Percentiles rank a stretch among this genome's conserved stretches.
phyloP scores from a whole-genome alignment of 2,888 invertebrate genomes.

The Adineta ricciae region DNA sequence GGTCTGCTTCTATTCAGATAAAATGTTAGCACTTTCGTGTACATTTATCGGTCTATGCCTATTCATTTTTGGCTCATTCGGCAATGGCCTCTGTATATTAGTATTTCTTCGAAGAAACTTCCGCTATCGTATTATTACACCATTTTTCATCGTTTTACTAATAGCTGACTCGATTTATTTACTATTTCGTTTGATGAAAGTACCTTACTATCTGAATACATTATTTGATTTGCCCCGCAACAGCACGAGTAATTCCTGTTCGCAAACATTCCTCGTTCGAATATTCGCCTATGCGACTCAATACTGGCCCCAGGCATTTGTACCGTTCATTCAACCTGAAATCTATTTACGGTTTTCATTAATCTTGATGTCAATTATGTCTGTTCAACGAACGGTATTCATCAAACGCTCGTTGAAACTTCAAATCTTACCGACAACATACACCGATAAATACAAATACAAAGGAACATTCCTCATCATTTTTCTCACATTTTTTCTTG shows the following conservation, averaged over 20 bases:
- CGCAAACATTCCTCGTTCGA: not conserved
- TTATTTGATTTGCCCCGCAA: not conserved
- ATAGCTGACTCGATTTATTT: not conserved
- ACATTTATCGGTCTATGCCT: not conserved
- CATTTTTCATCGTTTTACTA: constrained; percentile 19
- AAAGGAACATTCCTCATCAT: not conserved
- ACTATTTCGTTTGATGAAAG: not conserved
- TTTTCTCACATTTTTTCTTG: not conserved
- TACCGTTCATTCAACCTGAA: not conserved
- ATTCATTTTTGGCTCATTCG: not conserved
- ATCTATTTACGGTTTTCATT: not conserved
- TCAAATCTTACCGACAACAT: not conserved
- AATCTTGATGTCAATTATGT: not conserved
- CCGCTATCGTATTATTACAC: constrained; percentile 17
- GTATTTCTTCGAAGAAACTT: constrained; percentile 14
- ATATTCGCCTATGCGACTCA: not conserved
- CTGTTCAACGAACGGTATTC: not conserved
- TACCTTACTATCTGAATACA: not conserved
- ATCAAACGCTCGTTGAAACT: not conserved
- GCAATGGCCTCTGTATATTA: not conserved
- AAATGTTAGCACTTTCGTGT: not conserved
- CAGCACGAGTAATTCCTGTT: not conserved
- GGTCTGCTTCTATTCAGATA: not conserved
- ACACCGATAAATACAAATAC: not conserved
- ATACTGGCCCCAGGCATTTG: not conserved